Conservation (phyloP, 1,140 invertebrate species). For the Daktulosphaira vitifoliae region DNA sequence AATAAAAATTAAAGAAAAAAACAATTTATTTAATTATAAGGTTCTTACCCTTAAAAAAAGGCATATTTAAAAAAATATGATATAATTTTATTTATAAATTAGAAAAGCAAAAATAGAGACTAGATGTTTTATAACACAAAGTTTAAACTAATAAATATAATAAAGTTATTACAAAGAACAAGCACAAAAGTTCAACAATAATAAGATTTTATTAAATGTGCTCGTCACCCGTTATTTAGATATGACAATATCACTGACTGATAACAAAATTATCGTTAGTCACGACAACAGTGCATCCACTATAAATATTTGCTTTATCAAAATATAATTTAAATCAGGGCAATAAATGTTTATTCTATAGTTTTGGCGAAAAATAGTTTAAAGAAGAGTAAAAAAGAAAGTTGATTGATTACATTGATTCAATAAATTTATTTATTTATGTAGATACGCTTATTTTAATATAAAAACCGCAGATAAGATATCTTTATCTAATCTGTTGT, state of each 20-base stretch:
- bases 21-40: not conserved
- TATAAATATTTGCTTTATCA: not conserved
- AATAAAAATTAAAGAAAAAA: not conserved
- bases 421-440: too few relatives aligned
- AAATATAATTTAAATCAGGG: too few relatives aligned
- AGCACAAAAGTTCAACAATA: not conserved
- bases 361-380: too few relatives aligned
- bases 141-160: not conserved
- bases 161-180: not conserved
- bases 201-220: not conserved
- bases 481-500: too few relatives aligned
- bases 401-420: too few relatives aligned
- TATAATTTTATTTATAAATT: not conserved
- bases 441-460: too few relatives aligned
- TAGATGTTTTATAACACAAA: not conserved
- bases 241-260: not conserved
- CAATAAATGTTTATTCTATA: too few relatives aligned
- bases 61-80: not conserved
- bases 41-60: conserved; percentile 6
- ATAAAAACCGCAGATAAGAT: too few relatives aligned
- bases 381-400: too few relatives aligned
- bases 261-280: conserved; percentile 7
- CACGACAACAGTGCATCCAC: not conserved
- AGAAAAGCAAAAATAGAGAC: not conserved
- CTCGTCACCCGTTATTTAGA: conserved; percentile 10